Base-by-base conservation (phyloP, 23 tunicate species). In the Diplosoma virens region DNA sequence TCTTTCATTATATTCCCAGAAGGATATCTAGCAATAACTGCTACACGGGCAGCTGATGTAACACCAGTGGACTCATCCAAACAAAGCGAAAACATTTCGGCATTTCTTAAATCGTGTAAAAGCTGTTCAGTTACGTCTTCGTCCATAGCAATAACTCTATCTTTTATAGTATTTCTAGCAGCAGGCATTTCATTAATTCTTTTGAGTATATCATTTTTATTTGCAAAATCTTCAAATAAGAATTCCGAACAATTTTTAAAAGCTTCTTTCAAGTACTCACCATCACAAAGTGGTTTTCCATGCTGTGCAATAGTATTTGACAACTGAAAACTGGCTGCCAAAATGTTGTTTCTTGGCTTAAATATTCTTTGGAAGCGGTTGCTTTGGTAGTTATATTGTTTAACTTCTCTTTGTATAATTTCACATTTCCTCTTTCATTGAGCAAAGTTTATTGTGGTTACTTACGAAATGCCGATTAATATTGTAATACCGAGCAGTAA, bases 251-350 rank as follows among this genome's bases (percentile, higher is more conserved):
- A 78, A 5, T 5, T 65, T 63, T 35, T 63, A 30, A 67, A 79
- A 52, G 66, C 84, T 67, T 66, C 53, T 79, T 79, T 79, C 52
- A 79, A 11, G 73, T 67, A 79, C 3, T 25, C 77, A 50, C 84
- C 84, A 67, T 68, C 84, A 67, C 66, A 67, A 79, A 79, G 76
- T 47, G 77, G 84, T 68, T 79, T 79, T 46, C 84, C 84, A 79
- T 79, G 64, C 64, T 28, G 17, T 47, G 84, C 84, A 79, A 79
- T 79, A 67, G 63, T 30, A 67, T 67, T 46, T 25, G 84, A 67
- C 28, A 79, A 25, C 17, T 76, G 69, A 29, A 58, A 76, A 58
- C 81, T 76, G 20, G 79, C 64, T 6, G 79, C 58, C 24, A 14
- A 37, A 23, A 37, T 25, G 32, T 37, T 63, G 35, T 63, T 63